Percentiles rank a stretch among this genome's conserved stretches.
These are phyloP conservation scores for Caenorhabditis tropicalis DNA, from an alignment of 1,140 invertebrate genomes.

Conservation along the genomic window DNA sequence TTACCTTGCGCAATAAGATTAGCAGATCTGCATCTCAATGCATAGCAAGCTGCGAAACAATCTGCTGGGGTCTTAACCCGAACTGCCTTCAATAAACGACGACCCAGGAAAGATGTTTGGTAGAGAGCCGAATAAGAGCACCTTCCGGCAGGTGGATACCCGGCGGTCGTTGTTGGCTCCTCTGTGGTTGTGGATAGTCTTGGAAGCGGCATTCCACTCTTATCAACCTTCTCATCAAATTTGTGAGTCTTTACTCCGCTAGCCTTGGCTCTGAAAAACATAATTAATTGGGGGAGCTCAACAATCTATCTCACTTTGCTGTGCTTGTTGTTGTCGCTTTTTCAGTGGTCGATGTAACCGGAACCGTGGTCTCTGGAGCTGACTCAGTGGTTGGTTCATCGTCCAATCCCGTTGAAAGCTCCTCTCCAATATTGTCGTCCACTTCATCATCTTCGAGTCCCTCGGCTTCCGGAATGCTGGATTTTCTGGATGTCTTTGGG, in stretches of 20 bases:
- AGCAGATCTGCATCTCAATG: constrained; percentile 66
- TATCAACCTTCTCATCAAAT: constrained; percentile 47
- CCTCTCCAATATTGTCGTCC: constrained; percentile 18
- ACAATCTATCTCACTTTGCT: too few species aligned
- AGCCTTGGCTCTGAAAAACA: not conserved
- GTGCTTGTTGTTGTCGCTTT: not conserved
- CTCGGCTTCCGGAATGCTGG: constrained; percentile 51
- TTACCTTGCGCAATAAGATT: constrained; percentile 65
- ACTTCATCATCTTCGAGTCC: constrained; percentile 50
- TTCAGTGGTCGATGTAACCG: not conserved
- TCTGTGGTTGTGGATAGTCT: constrained; percentile 35
- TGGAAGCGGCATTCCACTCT: constrained; percentile 14
- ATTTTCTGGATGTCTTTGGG: not conserved
- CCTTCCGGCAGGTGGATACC: constrained; percentile 65
- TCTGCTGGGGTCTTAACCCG: constrained; percentile 62
- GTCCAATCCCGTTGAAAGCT: not conserved
- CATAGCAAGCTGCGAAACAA: constrained; percentile 68
- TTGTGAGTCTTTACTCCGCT: constrained; percentile 51
- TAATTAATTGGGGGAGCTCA: not conserved
- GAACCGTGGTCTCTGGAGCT: constrained; percentile 13
- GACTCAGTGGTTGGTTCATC: not conserved
- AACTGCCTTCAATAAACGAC: constrained; percentile 61
- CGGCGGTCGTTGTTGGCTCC: not conserved
- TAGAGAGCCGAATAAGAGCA: constrained; percentile 66
- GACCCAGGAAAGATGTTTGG: constrained; percentile 68